Evolutionary conservation across 2,113 vertebrate genomes (phyloP).

Genomic region (Speoplatyrhinus poulsoni): DNA sequence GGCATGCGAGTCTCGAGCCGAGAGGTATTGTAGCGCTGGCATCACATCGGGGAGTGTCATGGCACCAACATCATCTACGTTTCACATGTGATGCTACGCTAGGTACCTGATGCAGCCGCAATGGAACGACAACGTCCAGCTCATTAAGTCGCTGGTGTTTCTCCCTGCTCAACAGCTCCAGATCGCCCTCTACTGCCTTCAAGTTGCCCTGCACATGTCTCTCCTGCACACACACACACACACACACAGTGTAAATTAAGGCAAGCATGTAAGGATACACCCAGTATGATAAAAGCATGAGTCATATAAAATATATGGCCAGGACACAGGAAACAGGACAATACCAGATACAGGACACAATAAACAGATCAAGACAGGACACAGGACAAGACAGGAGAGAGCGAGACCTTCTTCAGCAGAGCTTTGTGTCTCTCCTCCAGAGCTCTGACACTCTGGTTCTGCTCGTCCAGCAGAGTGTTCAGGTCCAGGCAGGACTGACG

Average conservation of each 20-base stretch:
- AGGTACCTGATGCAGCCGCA: conserved; percentile 90
- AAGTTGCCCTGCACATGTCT: conserved; percentile 75
- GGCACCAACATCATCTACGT: no score
- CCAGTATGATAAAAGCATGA: no score
- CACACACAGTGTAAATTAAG: background rate
- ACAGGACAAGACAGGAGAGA: background rate
- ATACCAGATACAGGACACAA: no score
- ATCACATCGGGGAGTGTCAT: no score
- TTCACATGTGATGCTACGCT: background rate
- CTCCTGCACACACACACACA: conserved; percentile 68
- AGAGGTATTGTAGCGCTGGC: no score
- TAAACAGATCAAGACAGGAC: background rate
- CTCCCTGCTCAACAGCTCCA: conserved; percentile 87
- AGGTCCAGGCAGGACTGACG: conserved; percentile 81
- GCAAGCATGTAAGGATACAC: no score
- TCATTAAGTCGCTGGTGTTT: conserved; percentile 89
- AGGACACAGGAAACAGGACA: background rate
- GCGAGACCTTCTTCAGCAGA: conserved; percentile 80
- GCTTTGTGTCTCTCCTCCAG: conserved; percentile 81
- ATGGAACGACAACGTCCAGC: conserved; percentile 84
- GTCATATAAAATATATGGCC: no score
- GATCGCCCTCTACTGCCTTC: conserved; percentile 69
- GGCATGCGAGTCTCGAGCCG: no score
- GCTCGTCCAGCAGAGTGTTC: conserved; percentile 81
- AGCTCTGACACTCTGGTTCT: conserved; percentile 78